Percentiles rank a stretch among this genome's conserved stretches.
Conservation (phyloP, 2,113 vertebrate genomes). For the Hyperopisus bebe region DNA sequence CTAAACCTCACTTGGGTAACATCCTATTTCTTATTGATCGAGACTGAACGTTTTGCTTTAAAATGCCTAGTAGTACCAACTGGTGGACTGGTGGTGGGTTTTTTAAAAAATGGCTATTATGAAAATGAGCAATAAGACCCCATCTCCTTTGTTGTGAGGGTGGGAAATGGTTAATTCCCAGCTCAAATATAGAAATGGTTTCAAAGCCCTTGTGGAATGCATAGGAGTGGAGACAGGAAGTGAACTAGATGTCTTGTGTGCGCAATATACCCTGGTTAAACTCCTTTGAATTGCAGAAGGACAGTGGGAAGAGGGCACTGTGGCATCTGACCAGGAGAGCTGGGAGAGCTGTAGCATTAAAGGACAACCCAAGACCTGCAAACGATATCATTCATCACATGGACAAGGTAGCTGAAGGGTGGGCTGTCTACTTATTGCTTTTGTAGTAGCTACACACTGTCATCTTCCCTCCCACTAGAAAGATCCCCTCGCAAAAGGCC, state of each 20-base stretch:
- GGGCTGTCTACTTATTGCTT: neutral
- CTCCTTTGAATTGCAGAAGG: slow-evolving; percentile 36
- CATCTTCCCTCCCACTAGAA: slow-evolving; percentile 34
- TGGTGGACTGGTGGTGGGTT: neutral
- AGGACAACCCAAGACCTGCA: slow-evolving; percentile 37
- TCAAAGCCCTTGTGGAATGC: neutral
- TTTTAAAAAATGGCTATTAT: neutral
- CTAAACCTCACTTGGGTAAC: slow-evolving; percentile 46
- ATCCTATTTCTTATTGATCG: neutral
- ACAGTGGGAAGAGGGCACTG: slow-evolving; percentile 34
- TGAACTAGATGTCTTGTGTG: neutral
- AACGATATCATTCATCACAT: slow-evolving; percentile 32
- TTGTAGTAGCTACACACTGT: neutral
- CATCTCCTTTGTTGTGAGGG: neutral
- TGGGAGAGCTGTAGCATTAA: slow-evolving; percentile 37
- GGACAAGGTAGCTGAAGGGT: slow-evolving; percentile 44
- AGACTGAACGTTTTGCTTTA: neutral
- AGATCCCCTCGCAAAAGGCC: slow-evolving; percentile 41
- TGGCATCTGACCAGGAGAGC: slow-evolving; percentile 32
- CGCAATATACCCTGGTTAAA: neutral
- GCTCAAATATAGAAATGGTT: neutral
- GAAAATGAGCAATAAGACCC: neutral
- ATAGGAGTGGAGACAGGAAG: neutral
- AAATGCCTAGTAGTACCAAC: neutral
- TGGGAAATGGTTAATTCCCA: neutral